Percentiles rank a stretch among this genome's conserved stretches.
Evolutionary conservation across 2,797 vertebrate species (phyloP).

Genomic region (Hybognathus amarus): DNA sequence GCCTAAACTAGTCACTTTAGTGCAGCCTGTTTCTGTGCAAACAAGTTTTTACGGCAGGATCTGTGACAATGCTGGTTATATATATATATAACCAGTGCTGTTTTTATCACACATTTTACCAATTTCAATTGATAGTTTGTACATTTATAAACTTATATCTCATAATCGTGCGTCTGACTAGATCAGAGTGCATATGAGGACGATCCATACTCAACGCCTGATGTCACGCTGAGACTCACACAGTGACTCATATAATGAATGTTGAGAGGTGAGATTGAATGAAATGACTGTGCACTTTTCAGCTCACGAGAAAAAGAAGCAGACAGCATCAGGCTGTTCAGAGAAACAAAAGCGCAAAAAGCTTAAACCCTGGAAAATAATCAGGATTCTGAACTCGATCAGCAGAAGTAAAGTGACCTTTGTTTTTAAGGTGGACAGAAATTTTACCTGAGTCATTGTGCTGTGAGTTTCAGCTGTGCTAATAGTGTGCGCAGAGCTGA

Average conservation of each 20-base stretch:
- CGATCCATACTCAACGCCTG: constrained; percentile 4
- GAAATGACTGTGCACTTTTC: constrained; percentile 47
- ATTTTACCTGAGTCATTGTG: constrained; percentile 57
- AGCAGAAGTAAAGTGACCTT: constrained; percentile 49
- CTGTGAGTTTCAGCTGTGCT: constrained; percentile 18
- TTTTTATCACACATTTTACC: not conserved
- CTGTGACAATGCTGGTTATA: not conserved
- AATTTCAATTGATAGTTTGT: not conserved
- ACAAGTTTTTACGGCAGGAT: not conserved
- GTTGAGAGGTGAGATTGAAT: constrained; percentile 4
- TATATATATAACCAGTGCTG: no score
- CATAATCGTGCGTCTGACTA: not conserved
- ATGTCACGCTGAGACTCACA: not conserved
- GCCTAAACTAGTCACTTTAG: not conserved
- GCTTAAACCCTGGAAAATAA: not conserved
- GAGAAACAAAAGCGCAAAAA: not conserved
- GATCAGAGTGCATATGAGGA: constrained; percentile 9
- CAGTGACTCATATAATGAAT: constrained; percentile 2
- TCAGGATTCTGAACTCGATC: constrained; percentile 7
- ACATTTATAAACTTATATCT: not conserved
- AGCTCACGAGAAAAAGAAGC: not conserved
- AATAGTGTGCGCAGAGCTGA: constrained; percentile 43
- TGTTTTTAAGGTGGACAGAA: constrained; percentile 31
- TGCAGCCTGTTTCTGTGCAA: not conserved
- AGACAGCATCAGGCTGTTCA: not conserved